Conservation (phyloP, 2,888 invertebrate genomes). For the Crocallis elinguaria region DNA sequence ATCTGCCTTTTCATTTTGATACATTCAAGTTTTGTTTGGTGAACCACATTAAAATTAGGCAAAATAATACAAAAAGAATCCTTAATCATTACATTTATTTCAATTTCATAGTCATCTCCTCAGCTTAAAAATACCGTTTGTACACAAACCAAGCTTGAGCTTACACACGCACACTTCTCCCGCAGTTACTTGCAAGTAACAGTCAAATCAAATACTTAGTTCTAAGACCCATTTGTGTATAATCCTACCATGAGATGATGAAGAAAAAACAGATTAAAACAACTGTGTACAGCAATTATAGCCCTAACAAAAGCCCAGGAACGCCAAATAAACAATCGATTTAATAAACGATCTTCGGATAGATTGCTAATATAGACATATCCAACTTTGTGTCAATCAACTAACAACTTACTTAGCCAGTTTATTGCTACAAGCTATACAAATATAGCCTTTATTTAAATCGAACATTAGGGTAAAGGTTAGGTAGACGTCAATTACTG, state of each 20-base stretch:
- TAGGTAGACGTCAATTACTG: too few relatives aligned
- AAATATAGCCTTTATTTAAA: too few relatives aligned
- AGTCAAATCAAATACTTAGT: constrained; percentile 28
- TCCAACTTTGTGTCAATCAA: too few relatives aligned
- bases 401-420: too few relatives aligned
- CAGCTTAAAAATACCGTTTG: constrained; percentile 56
- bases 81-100: constrained; percentile 58
- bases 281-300: neutral
- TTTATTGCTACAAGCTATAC: too few relatives aligned
- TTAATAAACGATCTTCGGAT: too few relatives aligned
- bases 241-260: constrained; percentile 4
- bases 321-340: too few relatives aligned
- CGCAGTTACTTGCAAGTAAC: constrained; percentile 32
- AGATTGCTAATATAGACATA: too few relatives aligned
- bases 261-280: neutral
- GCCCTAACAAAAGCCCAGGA: neutral
- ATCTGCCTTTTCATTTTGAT: too few relatives aligned
- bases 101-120: constrained; percentile 56
- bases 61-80: constrained; percentile 34
- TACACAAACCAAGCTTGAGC: constrained; percentile 52
- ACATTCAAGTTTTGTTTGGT: too few relatives aligned
- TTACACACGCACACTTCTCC: constrained; percentile 33
- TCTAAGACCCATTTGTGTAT: constrained; percentile 25
- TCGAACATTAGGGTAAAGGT: too few relatives aligned
- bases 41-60: neutral